A percentile compares a stretch with the other conserved stretches of the same genome.
phyloP scores from a whole-genome alignment of 2,888 invertebrate species.

The Galeopsomyia nigrocyanea region DNA sequence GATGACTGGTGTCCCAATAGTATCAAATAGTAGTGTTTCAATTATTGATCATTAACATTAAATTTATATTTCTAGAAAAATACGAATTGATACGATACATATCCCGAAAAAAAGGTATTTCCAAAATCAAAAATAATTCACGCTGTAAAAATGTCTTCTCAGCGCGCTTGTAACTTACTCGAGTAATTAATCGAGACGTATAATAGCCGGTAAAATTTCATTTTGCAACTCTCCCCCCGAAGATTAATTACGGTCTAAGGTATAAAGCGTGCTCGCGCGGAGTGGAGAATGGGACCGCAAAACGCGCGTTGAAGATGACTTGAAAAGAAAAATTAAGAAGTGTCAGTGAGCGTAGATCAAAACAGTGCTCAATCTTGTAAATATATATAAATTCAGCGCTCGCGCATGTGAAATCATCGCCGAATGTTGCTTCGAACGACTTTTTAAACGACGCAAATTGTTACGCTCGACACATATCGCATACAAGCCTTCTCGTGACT shows the following conservation, averaged over 20 bases:
- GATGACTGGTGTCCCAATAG: too few relatives aligned
- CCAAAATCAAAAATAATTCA: slow-evolving; percentile 30
- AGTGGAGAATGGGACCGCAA: neutral
- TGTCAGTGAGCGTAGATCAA: slow-evolving; percentile 37
- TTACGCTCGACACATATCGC: neutral
- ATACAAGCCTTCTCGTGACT: slow-evolving; percentile 16
- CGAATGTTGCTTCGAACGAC: slow-evolving; percentile 29
- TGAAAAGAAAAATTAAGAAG: neutral
- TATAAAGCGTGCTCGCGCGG: neutral
- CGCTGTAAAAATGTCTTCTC: slow-evolving; percentile 24
- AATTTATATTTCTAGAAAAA: too few relatives aligned
- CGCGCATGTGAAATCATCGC: slow-evolving; percentile 18
- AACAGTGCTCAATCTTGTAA: slow-evolving; percentile 42
- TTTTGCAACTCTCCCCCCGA: slow-evolving; percentile 38
- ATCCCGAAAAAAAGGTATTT: too few relatives aligned
- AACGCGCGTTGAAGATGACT: neutral
- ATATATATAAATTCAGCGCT: neutral
- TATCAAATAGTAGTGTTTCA: too few relatives aligned
- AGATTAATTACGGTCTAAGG: slow-evolving; percentile 44
- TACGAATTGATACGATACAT: too few relatives aligned
- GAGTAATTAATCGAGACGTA: slow-evolving; percentile 45
- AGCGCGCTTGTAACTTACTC: slow-evolving; percentile 37
- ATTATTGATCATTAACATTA: too few relatives aligned
- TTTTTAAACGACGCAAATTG: slow-evolving; percentile 25
- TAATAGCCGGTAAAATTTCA: slow-evolving; percentile 42